Evolutionary conservation across 2,888 invertebrate species (phyloP), one percentile per base, ranked within the genome.

Genomic region (Drosophila multiciliata): DNA sequence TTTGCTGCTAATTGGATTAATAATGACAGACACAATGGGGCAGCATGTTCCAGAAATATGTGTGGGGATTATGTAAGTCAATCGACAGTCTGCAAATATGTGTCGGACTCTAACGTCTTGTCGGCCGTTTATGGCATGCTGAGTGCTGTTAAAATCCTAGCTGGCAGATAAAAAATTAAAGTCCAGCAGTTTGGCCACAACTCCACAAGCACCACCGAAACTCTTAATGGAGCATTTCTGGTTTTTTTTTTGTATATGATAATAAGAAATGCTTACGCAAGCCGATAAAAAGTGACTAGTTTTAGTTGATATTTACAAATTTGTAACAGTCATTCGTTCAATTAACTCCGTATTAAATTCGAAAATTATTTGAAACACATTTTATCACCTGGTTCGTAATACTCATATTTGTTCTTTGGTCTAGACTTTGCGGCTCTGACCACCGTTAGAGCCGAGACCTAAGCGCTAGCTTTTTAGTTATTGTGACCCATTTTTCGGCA

Each of bases 11-110:
- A 85, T 85, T 85, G 85, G 85, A 85, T 85, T 85, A 85, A 83
- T 85, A 85, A 85, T 83, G 87, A 81, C 83, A 85, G 83, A 82
- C 75, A 84, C 84, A 85, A 84, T 85, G 84, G 79, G 77, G 76
- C 78, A 78, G 60, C 74, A 53, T 69, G 64, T 32, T 57, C 50
- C 61, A 62, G 54, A 64, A 71, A 74, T 74, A 72, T 82, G 3
- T 38, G 68, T 70, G 66, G 61, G 68, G 78, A 83, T 84, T 84
- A 86, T 82, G 84, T 71, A 84, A 84, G 82, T 29, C 80, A 68
- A 79, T 77, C 71, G 79, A 66, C 62, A 50, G 65, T 17, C 75
- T 53, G 33, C 67, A 62, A 66, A 75, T 78, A 78, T 78, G 54
- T 71, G 75, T 66, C 68, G 36, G 65, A 29, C 45, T 72, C 50